phyloP scores from a whole-genome alignment of 2,888 invertebrate species.

The Cotesia congregata region DNA sequence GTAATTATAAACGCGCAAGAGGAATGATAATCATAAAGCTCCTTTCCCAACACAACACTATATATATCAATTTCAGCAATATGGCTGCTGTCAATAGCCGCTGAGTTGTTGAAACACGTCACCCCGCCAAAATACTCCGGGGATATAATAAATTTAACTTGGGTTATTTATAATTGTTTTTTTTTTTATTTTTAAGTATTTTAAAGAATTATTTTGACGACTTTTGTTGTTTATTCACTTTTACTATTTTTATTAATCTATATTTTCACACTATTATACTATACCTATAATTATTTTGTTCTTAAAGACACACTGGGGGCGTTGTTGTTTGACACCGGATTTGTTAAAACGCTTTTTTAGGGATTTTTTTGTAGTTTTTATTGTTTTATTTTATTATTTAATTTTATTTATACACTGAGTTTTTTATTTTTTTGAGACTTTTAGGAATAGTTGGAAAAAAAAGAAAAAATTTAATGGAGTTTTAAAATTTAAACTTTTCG shows the following conservation, averaged over 20 bases:
- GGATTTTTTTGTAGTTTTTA: too few relatives aligned
- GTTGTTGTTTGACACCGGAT: not conserved
- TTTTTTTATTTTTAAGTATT: not conserved
- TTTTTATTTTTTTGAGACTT: too few relatives aligned
- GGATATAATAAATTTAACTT: not conserved
- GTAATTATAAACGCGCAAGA: not conserved
- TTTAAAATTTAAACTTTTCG: too few relatives aligned
- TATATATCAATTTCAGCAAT: not conserved
- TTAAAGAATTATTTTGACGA: too few relatives aligned
- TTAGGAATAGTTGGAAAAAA: too few relatives aligned
- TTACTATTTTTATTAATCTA: not conserved
- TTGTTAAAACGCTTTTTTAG: too few relatives aligned
- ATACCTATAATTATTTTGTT: not conserved
- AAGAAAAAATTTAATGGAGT: too few relatives aligned
- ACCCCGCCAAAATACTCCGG: constrained; percentile 43
- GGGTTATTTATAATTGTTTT: not conserved
- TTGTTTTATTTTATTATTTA: too few relatives aligned
- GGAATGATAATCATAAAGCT: not conserved
- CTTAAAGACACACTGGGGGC: not conserved
- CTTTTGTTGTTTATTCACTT: not conserved
- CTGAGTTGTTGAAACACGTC: constrained; percentile 38
- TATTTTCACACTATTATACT: not conserved
- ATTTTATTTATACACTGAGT: too few relatives aligned
- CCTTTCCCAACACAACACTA: not conserved
- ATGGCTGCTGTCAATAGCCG: constrained; percentile 37